Evolutionary conservation across 2,113 vertebrate genomes (phyloP).

Genomic region (Ptilonorhynchus violaceus): DNA sequence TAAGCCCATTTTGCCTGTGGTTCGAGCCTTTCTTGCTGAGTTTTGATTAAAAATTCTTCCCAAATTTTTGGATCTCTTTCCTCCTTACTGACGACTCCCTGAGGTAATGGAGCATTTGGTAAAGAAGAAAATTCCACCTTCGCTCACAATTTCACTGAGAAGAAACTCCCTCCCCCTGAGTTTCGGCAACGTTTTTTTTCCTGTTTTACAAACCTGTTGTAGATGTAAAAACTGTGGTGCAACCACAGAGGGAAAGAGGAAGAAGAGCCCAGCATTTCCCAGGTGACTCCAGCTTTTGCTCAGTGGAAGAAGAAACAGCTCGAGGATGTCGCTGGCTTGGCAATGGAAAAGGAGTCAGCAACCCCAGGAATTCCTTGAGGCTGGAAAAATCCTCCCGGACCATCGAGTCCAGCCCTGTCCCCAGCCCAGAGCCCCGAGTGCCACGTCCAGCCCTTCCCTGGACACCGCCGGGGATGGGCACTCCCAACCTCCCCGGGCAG

Average conservation of each 20-base stretch:
- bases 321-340: background rate
- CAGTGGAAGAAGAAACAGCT: background rate
- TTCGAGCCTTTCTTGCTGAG: background rate
- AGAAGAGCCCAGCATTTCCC: background rate
- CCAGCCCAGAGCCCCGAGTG: background rate
- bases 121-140: background rate
- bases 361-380: background rate
- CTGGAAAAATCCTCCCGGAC: background rate
- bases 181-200: background rate
- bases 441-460: background rate
- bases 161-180: background rate
- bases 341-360: background rate
- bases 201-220: background rate
- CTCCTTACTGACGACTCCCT: background rate
- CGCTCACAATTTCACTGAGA: background rate
- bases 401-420: accelerated
- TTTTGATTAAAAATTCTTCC: background rate
- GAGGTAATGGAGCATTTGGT: background rate
- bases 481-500: too few species aligned
- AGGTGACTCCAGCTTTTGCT: background rate
- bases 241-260: background rate
- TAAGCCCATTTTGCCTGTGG: background rate
- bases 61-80: background rate
- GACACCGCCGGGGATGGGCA: too few species aligned
- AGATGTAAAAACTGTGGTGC: background rate